A percentile compares a stretch with the other conserved stretches of the same genome.
Conservation (phyloP, 2,888 invertebrate species). For the Heliconius charithonia region DNA sequence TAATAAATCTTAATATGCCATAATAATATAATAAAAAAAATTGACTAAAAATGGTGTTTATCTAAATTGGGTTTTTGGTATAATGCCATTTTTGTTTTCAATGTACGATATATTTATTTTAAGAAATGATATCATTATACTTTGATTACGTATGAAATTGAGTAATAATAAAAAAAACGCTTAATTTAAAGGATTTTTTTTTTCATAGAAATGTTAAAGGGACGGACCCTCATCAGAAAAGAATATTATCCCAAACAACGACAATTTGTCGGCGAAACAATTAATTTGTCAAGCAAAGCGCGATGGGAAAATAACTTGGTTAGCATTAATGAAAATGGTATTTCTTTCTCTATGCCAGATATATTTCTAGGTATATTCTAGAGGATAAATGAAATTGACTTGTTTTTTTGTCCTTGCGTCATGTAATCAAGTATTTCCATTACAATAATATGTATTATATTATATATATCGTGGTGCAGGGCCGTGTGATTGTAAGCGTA, state of each 20-base stretch:
- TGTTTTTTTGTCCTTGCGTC: not conserved
- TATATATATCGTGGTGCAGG: too few relatives aligned
- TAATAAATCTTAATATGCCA: too few relatives aligned
- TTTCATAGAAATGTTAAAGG: conserved; percentile 57
- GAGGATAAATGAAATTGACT: conserved; percentile 18
- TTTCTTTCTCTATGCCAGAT: conserved; percentile 42
- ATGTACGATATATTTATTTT: too few relatives aligned
- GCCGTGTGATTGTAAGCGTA: too few relatives aligned
- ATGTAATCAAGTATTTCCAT: not conserved
- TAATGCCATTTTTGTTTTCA: too few relatives aligned
- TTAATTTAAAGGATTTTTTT: conserved; percentile 54
- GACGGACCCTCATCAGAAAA: conserved; percentile 77
- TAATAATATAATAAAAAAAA: too few relatives aligned
- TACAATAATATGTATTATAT: too few relatives aligned
- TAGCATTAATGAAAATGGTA: conserved; percentile 58
- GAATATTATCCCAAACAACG: conserved; percentile 65
- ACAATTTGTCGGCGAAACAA: conserved; percentile 72
- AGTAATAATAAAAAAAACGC: conserved; percentile 36
- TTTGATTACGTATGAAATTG: not conserved
- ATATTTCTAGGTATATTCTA: conserved; percentile 34
- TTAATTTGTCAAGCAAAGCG: conserved; percentile 56
- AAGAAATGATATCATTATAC: too few relatives aligned
- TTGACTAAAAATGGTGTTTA: too few relatives aligned
- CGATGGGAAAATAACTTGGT: conserved; percentile 68
- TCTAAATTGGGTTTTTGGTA: too few relatives aligned